phyloP scores from a whole-genome alignment of 2,113 vertebrate genomes.

The Sturnira hondurensis region DNA sequence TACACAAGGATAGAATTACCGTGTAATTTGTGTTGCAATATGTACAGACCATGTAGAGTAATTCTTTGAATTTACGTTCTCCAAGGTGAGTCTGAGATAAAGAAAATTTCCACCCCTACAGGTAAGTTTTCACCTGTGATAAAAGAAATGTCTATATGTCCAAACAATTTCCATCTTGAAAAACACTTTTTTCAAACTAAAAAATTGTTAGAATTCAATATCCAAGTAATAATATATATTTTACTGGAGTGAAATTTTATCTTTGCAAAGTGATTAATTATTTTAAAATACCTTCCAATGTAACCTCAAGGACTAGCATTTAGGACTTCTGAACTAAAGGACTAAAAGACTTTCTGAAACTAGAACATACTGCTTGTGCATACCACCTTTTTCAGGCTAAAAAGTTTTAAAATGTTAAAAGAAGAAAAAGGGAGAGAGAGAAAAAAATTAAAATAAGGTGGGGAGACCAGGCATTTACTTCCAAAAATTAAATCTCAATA shows the following conservation, averaged over 20 bases:
- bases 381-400: neutral
- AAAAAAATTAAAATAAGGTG: neutral
- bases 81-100: neutral
- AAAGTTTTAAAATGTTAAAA: neutral
- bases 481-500: neutral
- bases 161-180: neutral
- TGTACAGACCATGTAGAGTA: neutral
- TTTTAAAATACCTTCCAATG: neutral
- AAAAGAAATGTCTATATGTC: neutral
- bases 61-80: neutral
- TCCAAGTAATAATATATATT: neutral
- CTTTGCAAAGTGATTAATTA: neutral
- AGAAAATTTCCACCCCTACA: neutral
- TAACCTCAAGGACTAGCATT: neutral
- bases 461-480: neutral
- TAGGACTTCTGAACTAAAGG: neutral
- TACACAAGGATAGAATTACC: neutral
- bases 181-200: neutral
- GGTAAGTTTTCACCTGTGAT: neutral
- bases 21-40: neutral
- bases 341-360: neutral
- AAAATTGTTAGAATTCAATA: neutral
- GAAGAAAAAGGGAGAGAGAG: neutral
- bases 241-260: constrained; percentile 1
- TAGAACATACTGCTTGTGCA: neutral